These are phyloP conservation scores for Sinosuthora webbiana DNA, from an alignment of 2,113 vertebrate species.

Conservation along the genomic window DNA sequence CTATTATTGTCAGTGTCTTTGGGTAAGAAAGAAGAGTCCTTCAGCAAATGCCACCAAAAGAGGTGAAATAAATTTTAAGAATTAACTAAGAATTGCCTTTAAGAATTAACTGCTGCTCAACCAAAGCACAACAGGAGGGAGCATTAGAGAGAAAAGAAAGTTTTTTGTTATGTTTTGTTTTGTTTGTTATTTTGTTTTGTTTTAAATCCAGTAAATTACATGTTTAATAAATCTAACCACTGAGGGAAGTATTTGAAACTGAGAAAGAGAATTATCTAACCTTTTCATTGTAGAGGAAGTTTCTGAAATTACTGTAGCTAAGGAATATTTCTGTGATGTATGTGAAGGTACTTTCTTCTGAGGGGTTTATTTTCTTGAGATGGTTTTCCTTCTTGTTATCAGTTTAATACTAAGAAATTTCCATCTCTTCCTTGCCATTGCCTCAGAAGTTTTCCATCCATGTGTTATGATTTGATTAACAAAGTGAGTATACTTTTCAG, in stretches of 20 bases:
- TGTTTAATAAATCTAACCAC: background rate
- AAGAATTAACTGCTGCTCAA: background rate
- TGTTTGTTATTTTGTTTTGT: no score
- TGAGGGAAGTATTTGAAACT: background rate
- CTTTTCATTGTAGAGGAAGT: background rate
- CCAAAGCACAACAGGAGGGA: background rate
- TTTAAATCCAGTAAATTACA: background rate
- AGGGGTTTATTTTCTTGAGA: background rate
- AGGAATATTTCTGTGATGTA: background rate
- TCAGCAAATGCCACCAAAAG: background rate
- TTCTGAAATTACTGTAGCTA: background rate
- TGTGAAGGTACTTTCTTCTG: background rate
- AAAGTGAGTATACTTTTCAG: background rate
- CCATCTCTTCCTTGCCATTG: background rate
- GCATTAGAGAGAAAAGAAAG: background rate
- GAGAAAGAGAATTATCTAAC: background rate
- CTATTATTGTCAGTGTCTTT: background rate
- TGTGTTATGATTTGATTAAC: background rate
- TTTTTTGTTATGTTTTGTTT: background rate
- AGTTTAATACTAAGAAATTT: background rate
- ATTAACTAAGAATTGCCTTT: background rate
- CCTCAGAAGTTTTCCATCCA: background rate
- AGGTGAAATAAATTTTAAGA: background rate
- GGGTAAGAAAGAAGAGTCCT: background rate
- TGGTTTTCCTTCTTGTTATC: background rate